These are phyloP conservation scores for Sinella curviseta DNA, from an alignment of 1,140 invertebrate species.

Conservation along the genomic window DNA sequence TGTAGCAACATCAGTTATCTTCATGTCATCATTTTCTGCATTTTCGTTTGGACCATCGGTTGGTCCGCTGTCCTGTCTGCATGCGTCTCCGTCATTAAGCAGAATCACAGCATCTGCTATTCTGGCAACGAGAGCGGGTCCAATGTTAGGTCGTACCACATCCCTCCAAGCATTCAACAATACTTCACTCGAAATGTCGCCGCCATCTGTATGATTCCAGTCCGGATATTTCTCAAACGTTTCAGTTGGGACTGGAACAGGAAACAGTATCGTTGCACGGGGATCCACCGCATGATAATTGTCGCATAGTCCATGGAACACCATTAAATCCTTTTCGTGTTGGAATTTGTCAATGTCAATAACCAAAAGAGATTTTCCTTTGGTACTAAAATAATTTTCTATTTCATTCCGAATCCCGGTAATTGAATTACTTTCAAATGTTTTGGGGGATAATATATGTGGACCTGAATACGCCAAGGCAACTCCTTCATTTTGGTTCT, in stretches of 20 bases:
- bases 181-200: conserved; percentile 16
- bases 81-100: conserved; percentile 35
- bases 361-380: not conserved
- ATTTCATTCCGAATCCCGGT: not conserved
- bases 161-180: conserved; percentile 28
- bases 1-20: too few species aligned
- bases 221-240: conserved; percentile 6
- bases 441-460: not conserved
- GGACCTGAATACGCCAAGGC: not conserved
- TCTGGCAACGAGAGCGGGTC: conserved; percentile 38
- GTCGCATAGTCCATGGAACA: conserved; percentile 47
- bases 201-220: conserved; percentile 14
- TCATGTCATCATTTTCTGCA: too few species aligned
- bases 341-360: not conserved
- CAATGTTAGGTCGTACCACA: conserved; percentile 24
- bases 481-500: too few species aligned
- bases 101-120: conserved; percentile 35
- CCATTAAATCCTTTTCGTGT: not conserved
- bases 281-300: conserved; percentile 37
- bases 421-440: not conserved
- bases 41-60: too few species aligned
- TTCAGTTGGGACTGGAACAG: conserved; percentile 28
- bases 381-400: not conserved
- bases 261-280: conserved; percentile 40
- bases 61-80: too few species aligned